phyloP scores from a whole-genome alignment of 2,113 vertebrate genomes.

The Todiramphus saurophagus region DNA sequence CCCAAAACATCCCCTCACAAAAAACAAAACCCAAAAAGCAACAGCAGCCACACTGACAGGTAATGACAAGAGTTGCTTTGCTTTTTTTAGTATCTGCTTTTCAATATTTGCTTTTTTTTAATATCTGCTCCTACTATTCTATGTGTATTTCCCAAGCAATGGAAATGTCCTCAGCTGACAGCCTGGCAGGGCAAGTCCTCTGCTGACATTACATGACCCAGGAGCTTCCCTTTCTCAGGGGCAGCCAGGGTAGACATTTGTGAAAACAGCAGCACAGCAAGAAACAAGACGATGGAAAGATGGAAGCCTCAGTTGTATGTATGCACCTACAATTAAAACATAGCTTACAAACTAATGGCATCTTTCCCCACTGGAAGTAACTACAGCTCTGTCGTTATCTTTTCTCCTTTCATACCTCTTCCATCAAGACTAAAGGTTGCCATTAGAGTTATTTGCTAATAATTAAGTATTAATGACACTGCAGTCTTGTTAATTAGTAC shows the following conservation, averaged over 20 bases:
- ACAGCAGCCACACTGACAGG: not conserved
- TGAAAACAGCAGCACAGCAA: not conserved
- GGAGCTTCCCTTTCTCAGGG: not conserved
- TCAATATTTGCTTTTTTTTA: not conserved
- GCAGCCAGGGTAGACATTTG: not conserved
- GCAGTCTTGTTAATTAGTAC: not conserved
- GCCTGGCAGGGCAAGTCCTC: not conserved
- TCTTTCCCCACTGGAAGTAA: not conserved
- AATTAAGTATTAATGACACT: not conserved
- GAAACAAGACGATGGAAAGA: not conserved
- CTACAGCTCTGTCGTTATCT: not conserved
- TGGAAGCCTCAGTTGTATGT: not conserved
- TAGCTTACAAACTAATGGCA: not conserved
- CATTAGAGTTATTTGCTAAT: not conserved
- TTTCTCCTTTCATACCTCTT: not conserved
- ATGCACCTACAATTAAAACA: not conserved
- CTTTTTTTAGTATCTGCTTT: not conserved
- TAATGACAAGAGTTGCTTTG: not conserved
- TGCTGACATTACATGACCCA: not conserved
- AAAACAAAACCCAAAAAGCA: not conserved
- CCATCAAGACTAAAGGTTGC: not conserved
- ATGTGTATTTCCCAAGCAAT: not conserved
- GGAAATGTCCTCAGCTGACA: not conserved
- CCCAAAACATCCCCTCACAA: no score
- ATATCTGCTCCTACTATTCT: not conserved